These are phyloP conservation scores for Abrostola tripartita DNA, from an alignment of 2,888 invertebrate genomes.

Conservation along the genomic window DNA sequence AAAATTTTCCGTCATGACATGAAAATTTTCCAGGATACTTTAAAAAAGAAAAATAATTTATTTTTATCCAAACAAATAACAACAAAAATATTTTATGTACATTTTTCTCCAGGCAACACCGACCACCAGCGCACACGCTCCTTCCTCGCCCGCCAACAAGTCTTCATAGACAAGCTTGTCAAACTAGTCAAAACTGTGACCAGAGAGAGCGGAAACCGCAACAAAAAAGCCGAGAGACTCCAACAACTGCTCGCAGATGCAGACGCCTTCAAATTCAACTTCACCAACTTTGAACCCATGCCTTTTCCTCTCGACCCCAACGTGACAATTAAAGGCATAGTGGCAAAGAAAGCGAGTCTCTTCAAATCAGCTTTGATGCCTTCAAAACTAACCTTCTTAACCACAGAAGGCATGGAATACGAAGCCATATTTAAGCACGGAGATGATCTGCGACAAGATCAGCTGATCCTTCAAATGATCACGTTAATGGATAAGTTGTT, in stretches of 20 bases:
- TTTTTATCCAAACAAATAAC: no score
- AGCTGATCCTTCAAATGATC: slow-evolving; percentile 98
- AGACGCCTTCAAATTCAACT: slow-evolving; percentile 94
- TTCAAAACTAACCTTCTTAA: slow-evolving; percentile 95
- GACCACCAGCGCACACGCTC: slow-evolving; percentile 92
- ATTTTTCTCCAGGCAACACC: slow-evolving; percentile 81
- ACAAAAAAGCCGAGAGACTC: slow-evolving; percentile 96
- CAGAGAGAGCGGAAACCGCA: slow-evolving; percentile 96
- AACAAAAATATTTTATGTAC: background rate
- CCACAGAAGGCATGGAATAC: slow-evolving; percentile 94
- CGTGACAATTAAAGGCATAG: slow-evolving; percentile 95
- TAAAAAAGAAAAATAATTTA: no score
- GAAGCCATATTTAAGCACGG: slow-evolving; percentile 99
- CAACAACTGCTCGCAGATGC: slow-evolving; percentile 94
- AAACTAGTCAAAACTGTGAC: slow-evolving; percentile 95
- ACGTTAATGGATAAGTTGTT: slow-evolving; percentile 99
- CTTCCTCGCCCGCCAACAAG: slow-evolving; percentile 94
- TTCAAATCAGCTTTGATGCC: slow-evolving; percentile 99
- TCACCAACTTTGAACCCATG: slow-evolving; percentile 96
- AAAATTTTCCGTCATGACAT: no score
- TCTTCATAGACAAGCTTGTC: slow-evolving; percentile 97
- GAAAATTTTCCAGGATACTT: no score
- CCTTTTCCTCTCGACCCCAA: slow-evolving; percentile 98
- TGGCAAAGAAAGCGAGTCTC: slow-evolving; percentile 95
- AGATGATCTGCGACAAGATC: slow-evolving; percentile 99